Evolutionary conservation across 2,797 vertebrate species (phyloP), one percentile per base, ranked within the genome.

Genomic region (Rhinogobio ventralis): DNA sequence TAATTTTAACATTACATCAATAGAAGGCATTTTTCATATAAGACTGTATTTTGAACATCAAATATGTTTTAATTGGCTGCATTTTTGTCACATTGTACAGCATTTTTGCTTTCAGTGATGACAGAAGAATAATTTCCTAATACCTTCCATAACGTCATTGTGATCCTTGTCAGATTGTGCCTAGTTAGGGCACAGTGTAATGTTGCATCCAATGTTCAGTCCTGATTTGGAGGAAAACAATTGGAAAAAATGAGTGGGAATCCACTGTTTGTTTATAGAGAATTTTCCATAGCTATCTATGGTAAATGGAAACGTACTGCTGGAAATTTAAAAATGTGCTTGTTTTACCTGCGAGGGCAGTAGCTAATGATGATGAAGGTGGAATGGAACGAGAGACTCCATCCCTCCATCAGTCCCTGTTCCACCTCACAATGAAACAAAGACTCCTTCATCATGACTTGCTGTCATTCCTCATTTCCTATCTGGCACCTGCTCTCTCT

Each of bases 401-500:
- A 55, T n/a, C 23, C 79, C 42, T 62, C 69, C 53, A 33, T 82
- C 68, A 68, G 45, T 5, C 5, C 36, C 39, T 64, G 76, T 46
- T 78, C 75, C n/a, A 42, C 33, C 20, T 69, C 51, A 55, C 30
- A 69, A 69, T 55, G 23, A 81, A 71, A 69, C 79, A 71, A 81
- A 81, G 23, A 68, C 79, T 39, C 23, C 62, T 68, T 79, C 78
- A 68, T 80, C 66, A 53, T n/a, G 46, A 15, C 62, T 28, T 53
- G 53, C 81, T 79, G 86, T 75, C 83, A 68, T 79, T 15, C 9
- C 68, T 76, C 66, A 42, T 74, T 62, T 68, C 66, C 79, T 82
- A 30, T 71, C 73, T 53, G 80, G 73, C 79, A 49, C 71, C 46
- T 62, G 73, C 15, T 62, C 45, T 86, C 33, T 67, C 17, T 42